Evolutionary conservation across 2,113 vertebrate species (phyloP).

Genomic region (Tetraodon nigroviridis): DNA sequence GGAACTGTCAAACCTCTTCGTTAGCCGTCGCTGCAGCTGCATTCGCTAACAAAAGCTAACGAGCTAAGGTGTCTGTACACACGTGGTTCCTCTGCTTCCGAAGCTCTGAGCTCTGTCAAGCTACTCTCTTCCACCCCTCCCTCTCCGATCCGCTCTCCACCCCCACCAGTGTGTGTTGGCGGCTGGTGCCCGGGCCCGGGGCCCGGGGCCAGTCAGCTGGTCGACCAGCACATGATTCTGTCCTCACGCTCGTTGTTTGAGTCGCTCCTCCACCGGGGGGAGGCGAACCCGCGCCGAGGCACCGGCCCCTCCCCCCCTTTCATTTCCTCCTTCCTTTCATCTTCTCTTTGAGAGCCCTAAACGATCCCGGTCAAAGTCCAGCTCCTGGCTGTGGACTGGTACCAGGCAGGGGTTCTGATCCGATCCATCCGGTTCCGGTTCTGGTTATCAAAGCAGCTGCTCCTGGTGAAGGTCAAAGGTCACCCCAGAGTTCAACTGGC

Average conservation of each 20-base stretch:
- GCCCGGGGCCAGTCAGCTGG: constrained; percentile 71
- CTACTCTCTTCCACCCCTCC: background rate
- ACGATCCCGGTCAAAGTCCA: constrained; percentile 61
- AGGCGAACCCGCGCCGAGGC: constrained; percentile 9
- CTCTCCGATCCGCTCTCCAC: background rate
- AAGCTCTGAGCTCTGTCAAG: constrained; percentile 30
- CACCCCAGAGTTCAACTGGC: too few relatives aligned
- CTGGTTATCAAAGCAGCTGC: too few relatives aligned
- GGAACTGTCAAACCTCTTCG: constrained; percentile 7
- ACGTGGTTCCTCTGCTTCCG: constrained; percentile 44
- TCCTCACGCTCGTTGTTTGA: constrained; percentile 72
- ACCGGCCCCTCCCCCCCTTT: constrained; percentile 15
- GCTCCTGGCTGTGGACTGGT: constrained; percentile 5
- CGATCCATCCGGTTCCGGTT: too few relatives aligned
- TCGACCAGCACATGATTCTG: constrained; percentile 72
- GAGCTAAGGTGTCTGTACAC: constrained; percentile 49
- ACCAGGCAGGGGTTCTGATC: constrained; percentile 15
- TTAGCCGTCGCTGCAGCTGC: constrained; percentile 34
- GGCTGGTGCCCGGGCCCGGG: constrained; percentile 33
- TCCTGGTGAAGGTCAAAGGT: too few relatives aligned
- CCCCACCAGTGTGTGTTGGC: constrained; percentile 20
- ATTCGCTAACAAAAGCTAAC: constrained; percentile 56
- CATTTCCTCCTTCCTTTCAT: constrained; percentile 43
- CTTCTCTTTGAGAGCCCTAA: constrained; percentile 43
- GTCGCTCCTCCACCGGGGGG: background rate